Evolutionary conservation across 2,888 invertebrate species (phyloP).

Genomic region (Eilema griseolum): DNA sequence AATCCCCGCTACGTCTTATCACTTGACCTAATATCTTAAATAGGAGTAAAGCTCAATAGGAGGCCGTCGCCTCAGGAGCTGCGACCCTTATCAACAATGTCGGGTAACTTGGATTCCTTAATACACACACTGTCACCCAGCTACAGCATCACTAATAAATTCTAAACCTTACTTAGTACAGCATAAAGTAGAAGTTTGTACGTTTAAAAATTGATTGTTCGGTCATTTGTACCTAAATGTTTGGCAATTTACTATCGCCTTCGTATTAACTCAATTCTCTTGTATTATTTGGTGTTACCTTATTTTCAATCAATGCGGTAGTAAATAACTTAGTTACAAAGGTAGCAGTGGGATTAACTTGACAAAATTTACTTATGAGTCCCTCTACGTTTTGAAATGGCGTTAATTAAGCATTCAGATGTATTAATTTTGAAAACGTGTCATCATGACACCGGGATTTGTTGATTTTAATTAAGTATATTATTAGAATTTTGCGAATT

Average conservation of each 20-base stretch:
- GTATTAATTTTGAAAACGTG: conserved; percentile 1
- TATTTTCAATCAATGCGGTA: conserved; percentile 72
- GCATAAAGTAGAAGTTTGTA: conserved; percentile 36
- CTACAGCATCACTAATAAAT: conserved; percentile 43
- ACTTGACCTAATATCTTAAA: conserved; percentile 59
- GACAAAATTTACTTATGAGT: conserved; percentile 9
- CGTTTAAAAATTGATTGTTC: conserved; percentile 15
- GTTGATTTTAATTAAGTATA: not conserved
- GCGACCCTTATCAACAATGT: conserved; percentile 83
- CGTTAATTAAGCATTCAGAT: conserved; percentile 10
- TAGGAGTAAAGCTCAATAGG: conserved; percentile 74
- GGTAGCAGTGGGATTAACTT: conserved; percentile 20
- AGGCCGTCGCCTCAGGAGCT: conserved; percentile 76
- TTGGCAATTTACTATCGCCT: conserved; percentile 73
- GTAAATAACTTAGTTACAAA: conserved; percentile 31
- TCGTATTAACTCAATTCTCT: conserved; percentile 73
- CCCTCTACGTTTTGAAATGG: not conserved
- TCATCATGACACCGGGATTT: not conserved
- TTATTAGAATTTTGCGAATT: not conserved
- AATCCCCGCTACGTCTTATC: conserved; percentile 44
- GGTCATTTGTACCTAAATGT: conserved; percentile 48
- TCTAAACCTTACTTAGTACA: conserved; percentile 37
- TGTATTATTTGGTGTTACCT: conserved; percentile 75
- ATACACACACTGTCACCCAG: conserved; percentile 71
- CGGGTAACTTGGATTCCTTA: conserved; percentile 72